Percentiles rank a stretch among this genome's conserved stretches.
phyloP scores from a whole-genome alignment of 2,113 vertebrate genomes.

The Leucopsar rothschildi region DNA sequence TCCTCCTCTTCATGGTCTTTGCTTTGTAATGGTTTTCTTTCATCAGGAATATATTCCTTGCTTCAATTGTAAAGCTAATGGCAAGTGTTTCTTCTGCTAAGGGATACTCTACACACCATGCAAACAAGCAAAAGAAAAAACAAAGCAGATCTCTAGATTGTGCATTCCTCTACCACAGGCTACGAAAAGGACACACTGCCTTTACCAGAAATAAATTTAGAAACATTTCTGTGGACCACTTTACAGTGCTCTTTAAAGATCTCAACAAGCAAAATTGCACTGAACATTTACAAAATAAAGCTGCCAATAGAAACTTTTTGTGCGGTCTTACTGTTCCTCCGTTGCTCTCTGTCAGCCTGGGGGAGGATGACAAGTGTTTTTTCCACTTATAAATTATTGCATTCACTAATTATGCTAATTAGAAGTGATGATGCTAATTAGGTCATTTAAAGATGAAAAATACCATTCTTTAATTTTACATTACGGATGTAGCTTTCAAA shows the following conservation, averaged over 20 bases:
- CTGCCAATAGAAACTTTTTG: neutral
- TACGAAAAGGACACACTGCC: neutral
- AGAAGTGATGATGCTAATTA: neutral
- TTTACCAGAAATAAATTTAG: neutral
- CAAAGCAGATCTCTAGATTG: neutral
- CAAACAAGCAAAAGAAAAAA: neutral
- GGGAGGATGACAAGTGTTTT: neutral
- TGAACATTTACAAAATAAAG: neutral
- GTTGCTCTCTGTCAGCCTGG: neutral
- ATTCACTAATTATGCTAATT: neutral
- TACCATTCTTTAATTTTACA: neutral
- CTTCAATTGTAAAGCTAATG: neutral
- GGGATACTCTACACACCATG: neutral
- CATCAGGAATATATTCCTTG: neutral
- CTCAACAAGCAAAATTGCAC: neutral
- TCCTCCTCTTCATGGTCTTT: neutral
- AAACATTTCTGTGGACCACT: neutral
- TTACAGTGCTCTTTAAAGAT: neutral
- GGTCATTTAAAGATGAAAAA: neutral
- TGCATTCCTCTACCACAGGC: neutral
- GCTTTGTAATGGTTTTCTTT: neutral
- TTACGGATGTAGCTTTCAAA: neutral
- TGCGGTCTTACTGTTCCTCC: neutral
- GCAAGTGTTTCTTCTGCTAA: neutral
- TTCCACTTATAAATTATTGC: neutral